Base-by-base conservation (phyloP, 2,113 vertebrate genomes). In the Vulpes ferrilata region DNA sequence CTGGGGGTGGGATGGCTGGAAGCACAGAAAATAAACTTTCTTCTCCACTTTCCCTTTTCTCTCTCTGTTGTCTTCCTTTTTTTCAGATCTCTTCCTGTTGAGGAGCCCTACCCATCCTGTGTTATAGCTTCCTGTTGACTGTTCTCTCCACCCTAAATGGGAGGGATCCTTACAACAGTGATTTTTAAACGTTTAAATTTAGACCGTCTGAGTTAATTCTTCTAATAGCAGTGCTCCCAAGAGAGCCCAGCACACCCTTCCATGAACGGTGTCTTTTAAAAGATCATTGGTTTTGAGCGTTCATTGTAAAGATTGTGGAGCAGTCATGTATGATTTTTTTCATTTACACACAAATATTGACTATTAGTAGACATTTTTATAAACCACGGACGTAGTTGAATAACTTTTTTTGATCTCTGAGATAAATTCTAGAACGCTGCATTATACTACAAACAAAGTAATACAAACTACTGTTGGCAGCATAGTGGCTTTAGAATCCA, bases 171-270 rank as follows among this genome's bases (percentile, higher is more conserved):
- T 73, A 81, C 5, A 85, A 3, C 23, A 78, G 80, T 93, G 95
- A 90, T 93, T 94, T 84, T 95, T 38, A 92, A 74, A 76, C 30
- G 16, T 78, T 97, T 93, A 92, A 59, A 92, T 81, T 92, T 94
- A 96, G 94, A 73, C 60, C 55, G 92, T 65, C 62, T 67, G 74
- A 92, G 51, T 83, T 93, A 88, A 91, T 32, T 95, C 48, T 74
- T 35, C 60, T 71, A 79, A 23, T 27, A 74, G 35, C 17, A 71
- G 55, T 55, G 27, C 38, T 94, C 23, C 64, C 88, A 25, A 71
- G 25, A 93, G 32, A 87, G 27, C 51, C 86, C 32, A 82, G 76
- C 53, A 80, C 12, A 35, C 67, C 76, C 65, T 88, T 87, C 93
- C 43, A 22, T 60, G 73, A 88, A 65, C 48, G 79, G 38, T 88